Percentiles rank a stretch among this genome's conserved stretches.
Evolutionary conservation across 2,113 vertebrate genomes (phyloP).

Genomic region (Gopherus evgoodei): DNA sequence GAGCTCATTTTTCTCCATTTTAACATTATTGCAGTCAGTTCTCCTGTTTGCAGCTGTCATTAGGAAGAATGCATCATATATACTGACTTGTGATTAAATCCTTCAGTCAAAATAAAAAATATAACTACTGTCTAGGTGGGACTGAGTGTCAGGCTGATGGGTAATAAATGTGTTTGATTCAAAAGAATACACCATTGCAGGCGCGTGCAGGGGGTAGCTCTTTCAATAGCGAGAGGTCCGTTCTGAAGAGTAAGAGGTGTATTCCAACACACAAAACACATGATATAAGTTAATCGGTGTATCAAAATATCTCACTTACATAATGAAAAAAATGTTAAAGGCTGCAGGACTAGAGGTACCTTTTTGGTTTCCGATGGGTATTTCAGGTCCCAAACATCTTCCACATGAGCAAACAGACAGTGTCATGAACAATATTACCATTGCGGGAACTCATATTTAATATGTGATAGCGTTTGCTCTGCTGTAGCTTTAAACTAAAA

Average conservation of each 20-base stretch:
- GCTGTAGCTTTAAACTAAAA: slow-evolving; percentile 22
- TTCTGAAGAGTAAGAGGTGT: background rate
- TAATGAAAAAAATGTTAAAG: background rate
- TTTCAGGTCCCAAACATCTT: background rate
- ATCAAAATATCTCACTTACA: background rate
- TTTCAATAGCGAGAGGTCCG: background rate
- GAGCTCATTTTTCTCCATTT: background rate
- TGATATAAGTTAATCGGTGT: background rate
- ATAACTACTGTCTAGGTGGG: fast-evolving
- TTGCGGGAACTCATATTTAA: background rate
- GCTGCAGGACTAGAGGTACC: background rate
- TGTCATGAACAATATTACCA: background rate
- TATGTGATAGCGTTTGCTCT: slow-evolving; percentile 15
- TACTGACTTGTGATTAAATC: background rate
- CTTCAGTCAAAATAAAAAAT: background rate
- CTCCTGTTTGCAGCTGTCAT: background rate
- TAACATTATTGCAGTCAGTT: background rate
- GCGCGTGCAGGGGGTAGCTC: no score
- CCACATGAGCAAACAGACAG: background rate
- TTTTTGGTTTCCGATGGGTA: background rate
- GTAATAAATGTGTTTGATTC: fast-evolving
- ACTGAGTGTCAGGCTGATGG: fast-evolving
- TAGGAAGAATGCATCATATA: background rate
- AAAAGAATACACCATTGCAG: fast-evolving
- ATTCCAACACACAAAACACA: background rate